Evolutionary conservation across 2,113 vertebrate species (phyloP), one percentile per base, ranked within the genome.

Genomic region (Amia ocellicauda): DNA sequence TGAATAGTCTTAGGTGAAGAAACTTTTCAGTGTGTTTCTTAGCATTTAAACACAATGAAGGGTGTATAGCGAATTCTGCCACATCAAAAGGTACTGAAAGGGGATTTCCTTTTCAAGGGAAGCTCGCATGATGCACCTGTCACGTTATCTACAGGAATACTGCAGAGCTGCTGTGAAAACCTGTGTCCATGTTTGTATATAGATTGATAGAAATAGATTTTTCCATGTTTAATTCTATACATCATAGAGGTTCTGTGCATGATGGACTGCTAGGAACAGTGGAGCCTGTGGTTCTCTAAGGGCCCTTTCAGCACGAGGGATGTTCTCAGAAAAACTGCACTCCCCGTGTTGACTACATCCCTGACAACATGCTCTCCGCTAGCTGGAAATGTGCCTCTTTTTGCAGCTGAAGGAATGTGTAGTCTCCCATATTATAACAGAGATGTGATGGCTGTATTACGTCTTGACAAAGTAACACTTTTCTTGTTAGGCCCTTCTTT

Each of bases 191-290:
- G 31, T 5, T 1, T 11, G 1, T 36, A 36, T 11, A 16, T 47
- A 2, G 45, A 17, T 4, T 14, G n/a, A n/a, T 17, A 8, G 16
- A 16, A 47, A 47, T 47, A 66, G 75, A 4, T 73, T 77, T 74
- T 76, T 75, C 66, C 63, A 69, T 69, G 67, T 78, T 65, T 57
- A 60, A 43, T 64, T 53, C 64, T 69, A 74, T 81, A 78, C 64
- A 58, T 80, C 76, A 75, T 66, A 62, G 14, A 65, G 66, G 79
- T 72, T 83, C 74, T 86, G 80, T 81, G 76, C 79, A 74, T 80
- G 74, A 76, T 62, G 54, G 74, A 76, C 76, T 82, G 76, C 75
- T 76, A 51, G 74, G 77, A 76, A 70, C 74, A 63, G 68, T 14
- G 45, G 69, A 65, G 71, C 76, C 74, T 23, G 22, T 65, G 70